These are phyloP conservation scores for Acanthornis magna DNA, from an alignment of 2,797 vertebrate genomes.

Conservation along the genomic window DNA sequence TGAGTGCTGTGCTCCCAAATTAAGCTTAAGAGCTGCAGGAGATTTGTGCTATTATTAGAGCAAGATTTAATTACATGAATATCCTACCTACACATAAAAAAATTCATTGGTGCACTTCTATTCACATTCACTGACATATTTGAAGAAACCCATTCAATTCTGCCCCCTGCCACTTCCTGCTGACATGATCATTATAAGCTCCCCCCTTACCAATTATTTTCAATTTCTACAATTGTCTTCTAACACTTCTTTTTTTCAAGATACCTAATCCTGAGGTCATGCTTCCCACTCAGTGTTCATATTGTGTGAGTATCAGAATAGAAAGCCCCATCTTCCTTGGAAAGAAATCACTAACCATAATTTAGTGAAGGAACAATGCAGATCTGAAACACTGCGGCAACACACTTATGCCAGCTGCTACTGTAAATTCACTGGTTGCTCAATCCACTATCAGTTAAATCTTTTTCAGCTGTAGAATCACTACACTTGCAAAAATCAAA, in stretches of 20 bases:
- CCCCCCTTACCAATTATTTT: neutral
- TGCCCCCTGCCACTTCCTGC: accelerated
- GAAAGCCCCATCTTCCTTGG: neutral
- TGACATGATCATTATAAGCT: neutral
- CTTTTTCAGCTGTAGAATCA: neutral
- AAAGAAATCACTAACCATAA: neutral
- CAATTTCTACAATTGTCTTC: neutral
- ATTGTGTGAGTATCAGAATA: neutral
- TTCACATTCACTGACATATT: neutral
- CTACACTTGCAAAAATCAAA: neutral
- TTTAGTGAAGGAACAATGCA: neutral
- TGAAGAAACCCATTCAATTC: neutral
- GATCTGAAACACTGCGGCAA: neutral
- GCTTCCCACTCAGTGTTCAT: neutral
- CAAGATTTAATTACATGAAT: neutral
- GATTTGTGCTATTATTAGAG: neutral
- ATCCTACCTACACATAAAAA: neutral
- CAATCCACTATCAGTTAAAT: neutral
- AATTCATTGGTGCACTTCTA: neutral
- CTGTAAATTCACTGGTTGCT: neutral
- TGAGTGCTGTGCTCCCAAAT: neutral
- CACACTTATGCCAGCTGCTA: neutral
- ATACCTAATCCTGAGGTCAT: neutral
- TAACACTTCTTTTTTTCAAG: neutral
- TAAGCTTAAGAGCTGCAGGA: neutral